Evolutionary conservation across 2,113 vertebrate genomes (phyloP), one percentile per base, ranked within the genome.

Genomic region (Solenodon paradoxus): DNA sequence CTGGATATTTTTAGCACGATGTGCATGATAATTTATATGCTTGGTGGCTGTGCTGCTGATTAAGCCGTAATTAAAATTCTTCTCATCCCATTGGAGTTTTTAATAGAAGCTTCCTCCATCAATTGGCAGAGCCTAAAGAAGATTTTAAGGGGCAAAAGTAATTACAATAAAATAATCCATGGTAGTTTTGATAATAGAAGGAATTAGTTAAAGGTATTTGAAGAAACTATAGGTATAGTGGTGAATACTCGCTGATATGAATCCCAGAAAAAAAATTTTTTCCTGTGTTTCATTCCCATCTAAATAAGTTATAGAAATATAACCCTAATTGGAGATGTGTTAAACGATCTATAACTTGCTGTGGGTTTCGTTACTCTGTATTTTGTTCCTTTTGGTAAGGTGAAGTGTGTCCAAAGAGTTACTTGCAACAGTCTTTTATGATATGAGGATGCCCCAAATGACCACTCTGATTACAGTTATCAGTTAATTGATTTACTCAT

Each of bases 11-110:
- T 99, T 99, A 99, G 99, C 99, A 99, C 99, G 99, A 99, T 98
- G 99, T 99, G 99, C 99, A 99, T 99, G 99, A 99, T 99, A 99
- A 99, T 99, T 99, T 99, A 99, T 99, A 99, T 99, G 99, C 99
- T 99, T 99, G 99, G 99, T 99, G 99, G 99, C 99, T 99, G 99
- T 99, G 99, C 99, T 99, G 99, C 99, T 99, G 99, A 99, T 99
- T 99, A 99, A 99, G 99, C 99, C 98, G 99, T 99, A 99, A 99
- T 99, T 99, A 99, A 99, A 99, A 99, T 99, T 98, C 98, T 99
- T 99, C 99, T 99, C 98, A 99, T 99, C 98, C 98, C 99, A 99
- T 98, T 99, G 99, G 99, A 99, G 98, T 98, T 98, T 99, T 98
- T 98, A 99, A 98, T 99, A 97, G 98, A 98, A 98, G 98, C 96